Conservation (phyloP, 2,113 vertebrate genomes). For the Eolophus roseicapilla region DNA sequence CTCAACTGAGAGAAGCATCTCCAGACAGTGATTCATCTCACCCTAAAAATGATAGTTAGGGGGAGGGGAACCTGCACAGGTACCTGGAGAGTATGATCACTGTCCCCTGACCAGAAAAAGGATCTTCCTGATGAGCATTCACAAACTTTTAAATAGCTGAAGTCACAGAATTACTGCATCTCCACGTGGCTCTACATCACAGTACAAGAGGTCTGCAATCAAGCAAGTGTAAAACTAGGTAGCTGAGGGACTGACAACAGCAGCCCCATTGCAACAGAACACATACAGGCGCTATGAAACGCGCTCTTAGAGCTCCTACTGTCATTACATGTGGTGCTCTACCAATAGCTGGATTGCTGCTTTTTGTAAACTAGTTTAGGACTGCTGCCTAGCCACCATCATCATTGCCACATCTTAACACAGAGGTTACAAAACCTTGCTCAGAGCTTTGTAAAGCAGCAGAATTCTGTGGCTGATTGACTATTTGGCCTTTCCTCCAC, state of each 20-base stretch:
- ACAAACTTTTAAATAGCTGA: not conserved
- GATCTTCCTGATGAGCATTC: not conserved
- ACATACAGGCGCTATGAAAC: rapidly evolving
- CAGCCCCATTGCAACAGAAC: not conserved
- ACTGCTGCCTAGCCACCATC: not conserved
- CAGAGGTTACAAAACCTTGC: not conserved
- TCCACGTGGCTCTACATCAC: not conserved
- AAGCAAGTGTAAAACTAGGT: not conserved
- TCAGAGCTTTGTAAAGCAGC: not conserved
- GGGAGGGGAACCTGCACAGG: not conserved
- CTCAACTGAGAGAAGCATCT: constrained; percentile 22
- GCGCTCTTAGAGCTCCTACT: not conserved
- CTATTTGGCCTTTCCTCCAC: not conserved
- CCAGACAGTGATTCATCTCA: constrained; percentile 46
- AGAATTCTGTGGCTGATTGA: not conserved
- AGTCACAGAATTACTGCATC: not conserved
- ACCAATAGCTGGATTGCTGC: not conserved
- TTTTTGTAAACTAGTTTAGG: not conserved
- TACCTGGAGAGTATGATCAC: not conserved
- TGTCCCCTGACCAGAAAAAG: not conserved
- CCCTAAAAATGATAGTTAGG: not conserved
- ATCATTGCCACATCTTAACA: not conserved
- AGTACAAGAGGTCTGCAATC: not conserved
- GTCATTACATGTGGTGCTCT: not conserved
- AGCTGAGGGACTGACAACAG: not conserved